These are phyloP conservation scores for Anoplolepis gracilipes DNA, from an alignment of 1,140 invertebrate genomes.

Conservation along the genomic window DNA sequence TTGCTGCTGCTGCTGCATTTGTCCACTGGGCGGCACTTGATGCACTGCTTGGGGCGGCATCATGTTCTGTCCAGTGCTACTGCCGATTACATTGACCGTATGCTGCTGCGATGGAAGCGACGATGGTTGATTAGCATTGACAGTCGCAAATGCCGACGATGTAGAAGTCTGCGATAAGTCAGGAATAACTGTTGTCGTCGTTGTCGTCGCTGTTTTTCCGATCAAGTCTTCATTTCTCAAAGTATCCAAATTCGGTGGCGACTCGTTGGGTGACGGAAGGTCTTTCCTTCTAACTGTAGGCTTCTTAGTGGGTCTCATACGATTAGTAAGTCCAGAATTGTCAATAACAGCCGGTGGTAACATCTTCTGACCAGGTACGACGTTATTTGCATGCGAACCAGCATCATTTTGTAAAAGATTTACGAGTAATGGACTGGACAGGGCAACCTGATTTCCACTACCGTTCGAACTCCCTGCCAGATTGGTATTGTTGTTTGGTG, in stretches of 20 bases:
- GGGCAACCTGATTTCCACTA: conserved; percentile 87
- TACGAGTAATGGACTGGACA: conserved; percentile 95
- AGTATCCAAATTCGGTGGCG: conserved; percentile 81
- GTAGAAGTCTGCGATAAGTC: conserved; percentile 73
- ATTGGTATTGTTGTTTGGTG: conserved; percentile 76
- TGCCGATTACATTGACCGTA: conserved; percentile 63
- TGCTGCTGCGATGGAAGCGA: conserved; percentile 81
- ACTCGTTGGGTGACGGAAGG: conserved; percentile 73
- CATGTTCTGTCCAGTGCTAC: conserved; percentile 56
- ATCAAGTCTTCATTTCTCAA: conserved; percentile 82
- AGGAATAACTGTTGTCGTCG: conserved; percentile 62
- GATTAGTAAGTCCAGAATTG: conserved; percentile 81
- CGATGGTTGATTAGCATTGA: conserved; percentile 82
- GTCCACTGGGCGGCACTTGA: conserved; percentile 63
- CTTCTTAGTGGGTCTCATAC: conserved; percentile 84
- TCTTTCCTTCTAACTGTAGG: conserved; percentile 84
- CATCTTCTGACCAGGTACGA: conserved; percentile 83
- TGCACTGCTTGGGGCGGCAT: conserved; percentile 64
- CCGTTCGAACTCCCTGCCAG: conserved; percentile 74
- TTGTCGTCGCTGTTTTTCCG: conserved; percentile 62
- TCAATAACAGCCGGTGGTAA: conserved; percentile 85
- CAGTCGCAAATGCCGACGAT: conserved; percentile 81
- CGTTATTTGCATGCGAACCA: conserved; percentile 84
- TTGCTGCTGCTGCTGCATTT: conserved; percentile 70
- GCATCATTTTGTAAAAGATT: conserved; percentile 96